Evolutionary conservation across 2,888 invertebrate genomes (phyloP).

Genomic region (Ectemnius continuus): DNA sequence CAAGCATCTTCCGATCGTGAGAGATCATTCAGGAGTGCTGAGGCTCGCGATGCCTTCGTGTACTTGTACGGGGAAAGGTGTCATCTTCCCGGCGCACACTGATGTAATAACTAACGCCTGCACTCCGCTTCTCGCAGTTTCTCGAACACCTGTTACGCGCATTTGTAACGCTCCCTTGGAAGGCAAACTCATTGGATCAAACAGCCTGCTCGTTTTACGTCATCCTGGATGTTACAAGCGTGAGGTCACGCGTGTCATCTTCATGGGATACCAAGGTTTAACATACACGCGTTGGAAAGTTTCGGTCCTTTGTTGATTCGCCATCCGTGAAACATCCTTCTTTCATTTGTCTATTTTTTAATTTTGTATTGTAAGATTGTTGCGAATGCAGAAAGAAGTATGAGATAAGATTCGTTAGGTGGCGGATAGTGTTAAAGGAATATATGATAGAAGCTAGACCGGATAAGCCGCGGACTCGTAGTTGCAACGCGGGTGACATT

Average conservation of each 20-base stretch:
- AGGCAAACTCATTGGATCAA: constrained; percentile 20
- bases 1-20: background rate
- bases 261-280: background rate
- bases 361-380: too few relatives aligned
- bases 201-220: constrained; percentile 19
- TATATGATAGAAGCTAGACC: constrained; percentile 13
- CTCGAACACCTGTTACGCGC: constrained; percentile 1
- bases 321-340: too few relatives aligned
- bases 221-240: too few relatives aligned
- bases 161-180: background rate
- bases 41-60: background rate
- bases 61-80: background rate
- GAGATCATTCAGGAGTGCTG: background rate
- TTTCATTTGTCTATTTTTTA: too few relatives aligned
- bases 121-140: background rate
- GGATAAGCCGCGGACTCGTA: constrained; percentile 17
- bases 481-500: constrained; percentile 61
- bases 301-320: too few relatives aligned
- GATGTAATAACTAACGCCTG: background rate
- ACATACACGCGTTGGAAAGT: background rate
- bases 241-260: too few relatives aligned
- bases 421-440: too few relatives aligned
- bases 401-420: too few relatives aligned
- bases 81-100: background rate
- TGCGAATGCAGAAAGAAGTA: too few relatives aligned